Conservation (phyloP, 2,797 vertebrate species). For the Alauda arvensis region DNA sequence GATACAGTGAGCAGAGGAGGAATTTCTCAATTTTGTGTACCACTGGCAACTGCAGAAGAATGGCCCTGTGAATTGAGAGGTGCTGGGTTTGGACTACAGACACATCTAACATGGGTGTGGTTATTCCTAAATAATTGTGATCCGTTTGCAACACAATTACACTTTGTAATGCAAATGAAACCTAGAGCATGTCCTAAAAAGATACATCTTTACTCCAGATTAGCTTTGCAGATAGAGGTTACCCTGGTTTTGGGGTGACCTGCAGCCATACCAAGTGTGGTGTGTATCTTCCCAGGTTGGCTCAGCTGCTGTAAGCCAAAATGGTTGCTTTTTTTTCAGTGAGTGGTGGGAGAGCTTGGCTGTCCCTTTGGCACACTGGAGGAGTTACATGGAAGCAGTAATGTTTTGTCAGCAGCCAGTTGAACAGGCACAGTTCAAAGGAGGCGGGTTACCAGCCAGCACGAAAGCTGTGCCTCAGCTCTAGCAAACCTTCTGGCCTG, state of each 20-base stretch:
- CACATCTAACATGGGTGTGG: neutral
- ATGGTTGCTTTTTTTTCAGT: neutral
- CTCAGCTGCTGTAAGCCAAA: neutral
- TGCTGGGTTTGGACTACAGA: neutral
- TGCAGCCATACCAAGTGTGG: neutral
- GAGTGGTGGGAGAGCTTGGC: neutral
- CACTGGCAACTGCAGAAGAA: neutral
- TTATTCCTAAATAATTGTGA: neutral
- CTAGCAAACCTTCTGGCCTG: conserved; percentile 2
- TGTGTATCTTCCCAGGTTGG: neutral
- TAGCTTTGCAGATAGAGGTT: neutral
- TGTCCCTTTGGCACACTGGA: neutral
- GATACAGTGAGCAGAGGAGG: neutral
- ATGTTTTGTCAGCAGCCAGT: neutral
- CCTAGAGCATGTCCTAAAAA: neutral
- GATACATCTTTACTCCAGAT: neutral
- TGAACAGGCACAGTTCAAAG: conserved; percentile 23
- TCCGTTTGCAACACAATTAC: neutral
- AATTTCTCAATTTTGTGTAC: neutral
- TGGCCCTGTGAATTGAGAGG: neutral
- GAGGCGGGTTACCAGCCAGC: neutral
- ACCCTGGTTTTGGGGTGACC: neutral
- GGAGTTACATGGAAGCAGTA: neutral
- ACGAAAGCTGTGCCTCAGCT: neutral
- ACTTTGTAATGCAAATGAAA: neutral